A percentile compares a stretch with the other conserved stretches of the same genome.
Conservation (phyloP, 1,140 invertebrate species). For the Battus philenor region DNA sequence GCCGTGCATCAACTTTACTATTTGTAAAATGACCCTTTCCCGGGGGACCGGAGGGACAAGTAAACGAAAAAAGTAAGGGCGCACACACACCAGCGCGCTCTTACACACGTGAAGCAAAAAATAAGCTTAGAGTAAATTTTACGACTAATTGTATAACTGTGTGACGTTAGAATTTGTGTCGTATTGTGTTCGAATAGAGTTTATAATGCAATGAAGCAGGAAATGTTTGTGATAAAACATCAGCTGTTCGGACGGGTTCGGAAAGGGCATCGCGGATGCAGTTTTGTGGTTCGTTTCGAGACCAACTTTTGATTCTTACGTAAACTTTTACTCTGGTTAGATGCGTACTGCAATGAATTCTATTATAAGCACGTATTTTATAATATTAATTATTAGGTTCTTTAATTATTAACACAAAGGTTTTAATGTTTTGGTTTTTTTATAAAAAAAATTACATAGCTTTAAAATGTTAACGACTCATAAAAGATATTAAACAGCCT, state of each 20-base stretch:
- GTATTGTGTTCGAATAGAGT: not conserved
- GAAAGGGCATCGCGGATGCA: constrained; percentile 26
- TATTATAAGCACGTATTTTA: too few relatives aligned
- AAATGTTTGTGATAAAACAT: constrained; percentile 28
- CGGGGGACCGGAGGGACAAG: constrained; percentile 21
- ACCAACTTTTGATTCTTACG: constrained; percentile 21
- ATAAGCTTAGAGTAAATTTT: constrained; percentile 23
- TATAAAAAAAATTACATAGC: too few relatives aligned
- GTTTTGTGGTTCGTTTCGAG: constrained; percentile 27
- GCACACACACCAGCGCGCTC: constrained; percentile 20
- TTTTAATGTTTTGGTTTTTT: too few relatives aligned
- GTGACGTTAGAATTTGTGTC: constrained; percentile 10
- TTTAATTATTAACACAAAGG: too few relatives aligned
- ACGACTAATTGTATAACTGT: constrained; percentile 27
- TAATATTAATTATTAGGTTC: too few relatives aligned
- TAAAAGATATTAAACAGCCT: too few relatives aligned
- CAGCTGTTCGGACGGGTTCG: constrained; percentile 24
- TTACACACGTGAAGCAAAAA: constrained; percentile 23
- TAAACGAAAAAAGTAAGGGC: constrained; percentile 17
- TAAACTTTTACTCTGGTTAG: too few relatives aligned
- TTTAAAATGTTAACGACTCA: too few relatives aligned
- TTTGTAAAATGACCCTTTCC: constrained; percentile 35
- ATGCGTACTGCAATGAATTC: too few relatives aligned
- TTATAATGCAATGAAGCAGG: constrained; percentile 10
- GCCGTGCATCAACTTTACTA: constrained; percentile 21